These are phyloP conservation scores for Trochalopteron elliotii DNA, from an alignment of 2,113 vertebrate species.

Conservation along the genomic window DNA sequence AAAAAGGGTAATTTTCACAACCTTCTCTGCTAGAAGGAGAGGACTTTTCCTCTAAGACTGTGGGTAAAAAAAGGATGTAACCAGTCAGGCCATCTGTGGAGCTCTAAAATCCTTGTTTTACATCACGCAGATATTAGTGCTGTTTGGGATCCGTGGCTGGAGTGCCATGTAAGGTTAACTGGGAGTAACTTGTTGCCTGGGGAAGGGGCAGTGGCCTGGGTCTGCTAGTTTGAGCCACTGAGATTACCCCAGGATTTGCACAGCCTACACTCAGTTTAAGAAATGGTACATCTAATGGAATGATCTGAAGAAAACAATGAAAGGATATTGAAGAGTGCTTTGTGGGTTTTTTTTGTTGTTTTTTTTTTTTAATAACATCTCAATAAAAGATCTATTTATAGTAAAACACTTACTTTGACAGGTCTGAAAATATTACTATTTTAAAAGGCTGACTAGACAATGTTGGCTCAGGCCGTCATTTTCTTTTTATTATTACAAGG, in stretches of 20 bases:
- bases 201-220: background rate
- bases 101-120: background rate
- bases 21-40: background rate
- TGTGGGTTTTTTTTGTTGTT: background rate
- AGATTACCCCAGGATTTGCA: background rate
- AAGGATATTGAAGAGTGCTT: background rate
- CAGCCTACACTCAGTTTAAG: background rate
- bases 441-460: background rate
- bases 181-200: background rate
- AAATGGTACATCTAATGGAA: background rate
- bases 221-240: background rate
- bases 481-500: background rate
- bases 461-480: background rate
- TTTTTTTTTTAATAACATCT: background rate
- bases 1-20: background rate
- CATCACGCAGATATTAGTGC: background rate
- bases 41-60: background rate
- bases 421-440: background rate
- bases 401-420: background rate
- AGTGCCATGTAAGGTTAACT: background rate
- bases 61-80: background rate
- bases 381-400: background rate
- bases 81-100: rapidly evolving
- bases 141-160: background rate
- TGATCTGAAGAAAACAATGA: background rate